Conservation (phyloP, 2,113 vertebrate genomes). For the Peromyscus maniculatus region DNA sequence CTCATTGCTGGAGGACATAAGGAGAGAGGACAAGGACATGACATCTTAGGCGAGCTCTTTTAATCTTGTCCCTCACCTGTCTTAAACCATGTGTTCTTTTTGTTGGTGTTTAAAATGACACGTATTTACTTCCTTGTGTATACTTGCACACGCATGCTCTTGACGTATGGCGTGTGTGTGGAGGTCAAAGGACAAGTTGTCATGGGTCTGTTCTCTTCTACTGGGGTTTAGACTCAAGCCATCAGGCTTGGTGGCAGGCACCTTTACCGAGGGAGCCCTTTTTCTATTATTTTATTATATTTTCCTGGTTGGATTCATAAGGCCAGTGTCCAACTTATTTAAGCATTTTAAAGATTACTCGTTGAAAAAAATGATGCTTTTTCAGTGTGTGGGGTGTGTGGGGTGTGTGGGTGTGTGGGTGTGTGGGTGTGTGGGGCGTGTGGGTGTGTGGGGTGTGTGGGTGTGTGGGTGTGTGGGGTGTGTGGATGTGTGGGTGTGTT, state of each 20-base stretch:
- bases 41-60: neutral
- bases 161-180: neutral
- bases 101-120: neutral
- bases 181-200: neutral
- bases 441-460: no score
- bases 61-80: neutral
- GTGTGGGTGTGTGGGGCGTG: no score
- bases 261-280: no score
- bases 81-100: slow-evolving; percentile 40
- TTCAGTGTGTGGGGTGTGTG: neutral
- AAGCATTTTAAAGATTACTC: slow-evolving; percentile 10
- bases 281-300: neutral
- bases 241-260: no score
- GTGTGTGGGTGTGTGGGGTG: no score
- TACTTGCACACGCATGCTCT: neutral
- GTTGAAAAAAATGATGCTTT: slow-evolving; percentile 42
- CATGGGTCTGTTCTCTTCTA: neutral
- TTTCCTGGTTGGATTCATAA: neutral
- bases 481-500: neutral
- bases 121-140: neutral
- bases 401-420: no score
- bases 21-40: slow-evolving; percentile 36
- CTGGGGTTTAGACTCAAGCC: neutral
- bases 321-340: neutral
- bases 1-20: slow-evolving; percentile 1